Evolutionary conservation across 2,113 vertebrate genomes (phyloP).

Genomic region (Nestor notabilis): DNA sequence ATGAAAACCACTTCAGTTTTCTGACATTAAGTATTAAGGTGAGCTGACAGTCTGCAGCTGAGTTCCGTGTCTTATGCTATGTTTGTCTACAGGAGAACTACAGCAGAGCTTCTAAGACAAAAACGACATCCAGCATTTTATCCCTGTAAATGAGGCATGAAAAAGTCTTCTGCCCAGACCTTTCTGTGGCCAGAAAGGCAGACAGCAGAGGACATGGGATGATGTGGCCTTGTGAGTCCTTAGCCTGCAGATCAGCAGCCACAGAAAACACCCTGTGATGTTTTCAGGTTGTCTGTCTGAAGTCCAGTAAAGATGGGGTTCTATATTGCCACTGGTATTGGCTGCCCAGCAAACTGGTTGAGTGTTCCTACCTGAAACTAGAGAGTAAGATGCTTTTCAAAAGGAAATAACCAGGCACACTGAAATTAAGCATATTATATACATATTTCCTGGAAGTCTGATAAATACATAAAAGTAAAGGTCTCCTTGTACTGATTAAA

Average conservation of each 20-base stretch:
- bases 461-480: background rate
- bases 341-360: background rate
- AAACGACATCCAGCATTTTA: background rate
- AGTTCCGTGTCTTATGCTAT: background rate
- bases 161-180: background rate
- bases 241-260: background rate
- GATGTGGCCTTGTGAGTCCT: background rate
- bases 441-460: background rate
- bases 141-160: background rate
- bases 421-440: background rate
- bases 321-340: background rate
- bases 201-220: background rate
- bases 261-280: background rate
- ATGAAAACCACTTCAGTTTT: background rate
- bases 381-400: background rate
- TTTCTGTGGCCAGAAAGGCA: background rate
- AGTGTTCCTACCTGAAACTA: background rate
- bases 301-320: background rate
- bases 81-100: background rate
- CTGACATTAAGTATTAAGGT: background rate
- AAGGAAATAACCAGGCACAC: background rate
- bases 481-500: background rate
- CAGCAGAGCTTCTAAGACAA: background rate
- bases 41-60: background rate
- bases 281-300: background rate